These are phyloP conservation scores for Gallirallus australis DNA, from an alignment of 2,797 vertebrate species.

Conservation along the genomic window DNA sequence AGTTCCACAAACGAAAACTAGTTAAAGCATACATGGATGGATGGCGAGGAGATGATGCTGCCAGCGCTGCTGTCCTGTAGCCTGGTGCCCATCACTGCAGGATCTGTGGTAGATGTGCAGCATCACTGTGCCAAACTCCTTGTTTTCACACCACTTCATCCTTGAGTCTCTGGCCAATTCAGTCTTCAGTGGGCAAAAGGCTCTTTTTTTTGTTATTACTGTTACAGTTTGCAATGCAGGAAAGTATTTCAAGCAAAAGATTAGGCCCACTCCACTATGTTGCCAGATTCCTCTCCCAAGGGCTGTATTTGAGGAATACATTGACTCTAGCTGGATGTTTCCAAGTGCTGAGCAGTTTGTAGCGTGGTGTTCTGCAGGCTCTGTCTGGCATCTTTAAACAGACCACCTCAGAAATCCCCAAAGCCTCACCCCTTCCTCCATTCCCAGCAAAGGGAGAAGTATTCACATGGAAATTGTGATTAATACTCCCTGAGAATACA, in stretches of 20 bases:
- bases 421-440: background rate
- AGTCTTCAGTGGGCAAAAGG: background rate
- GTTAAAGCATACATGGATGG: background rate
- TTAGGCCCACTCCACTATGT: background rate
- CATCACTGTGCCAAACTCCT: background rate
- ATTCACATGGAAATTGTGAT: background rate
- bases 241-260: background rate
- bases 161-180: background rate
- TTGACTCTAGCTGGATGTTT: background rate
- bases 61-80: background rate
- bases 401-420: background rate
- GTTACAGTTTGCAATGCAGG: background rate
- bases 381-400: background rate
- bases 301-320: background rate
- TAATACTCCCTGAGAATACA: background rate
- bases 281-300: background rate
- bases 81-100: background rate
- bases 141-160: background rate
- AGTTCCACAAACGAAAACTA: background rate
- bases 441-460: background rate
- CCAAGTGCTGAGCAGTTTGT: background rate
- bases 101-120: background rate
- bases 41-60: background rate
- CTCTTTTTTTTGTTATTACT: background rate
- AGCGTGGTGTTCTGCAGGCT: rapidly evolving